Percentiles rank a stretch among this genome's conserved stretches.
phyloP scores from a whole-genome alignment of 1,140 invertebrate species.

The Drosophila sulfurigaster region DNA sequence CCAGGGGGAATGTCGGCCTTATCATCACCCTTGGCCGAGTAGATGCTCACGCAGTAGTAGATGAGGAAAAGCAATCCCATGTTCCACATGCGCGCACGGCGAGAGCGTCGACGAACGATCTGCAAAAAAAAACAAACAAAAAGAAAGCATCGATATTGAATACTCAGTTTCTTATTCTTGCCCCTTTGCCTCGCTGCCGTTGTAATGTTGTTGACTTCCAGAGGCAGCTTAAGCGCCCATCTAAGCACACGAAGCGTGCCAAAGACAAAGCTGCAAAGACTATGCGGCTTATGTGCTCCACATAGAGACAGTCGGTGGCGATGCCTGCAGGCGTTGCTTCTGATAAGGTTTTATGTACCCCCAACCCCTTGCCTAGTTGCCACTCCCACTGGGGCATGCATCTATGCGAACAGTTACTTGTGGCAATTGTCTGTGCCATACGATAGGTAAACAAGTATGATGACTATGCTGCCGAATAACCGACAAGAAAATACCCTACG shows the following conservation, averaged over 20 bases:
- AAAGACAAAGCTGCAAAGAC: conserved; percentile 52
- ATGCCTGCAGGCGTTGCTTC: conserved; percentile 37
- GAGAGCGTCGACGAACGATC: conserved; percentile 72
- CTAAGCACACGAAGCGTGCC: conserved; percentile 46
- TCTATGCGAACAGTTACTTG: conserved; percentile 1
- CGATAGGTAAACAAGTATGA: conserved; percentile 42
- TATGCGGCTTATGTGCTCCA: conserved; percentile 50
- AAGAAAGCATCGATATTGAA: conserved; percentile 7
- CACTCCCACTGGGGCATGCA: not conserved
- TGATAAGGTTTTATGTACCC: conserved; percentile 36
- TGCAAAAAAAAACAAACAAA: conserved; percentile 26
- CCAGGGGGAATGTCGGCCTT: conserved; percentile 47
- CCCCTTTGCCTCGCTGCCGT: not conserved
- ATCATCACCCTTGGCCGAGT: conserved; percentile 72
- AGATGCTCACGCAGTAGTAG: conserved; percentile 79
- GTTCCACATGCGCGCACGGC: conserved; percentile 81
- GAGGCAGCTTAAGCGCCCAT: conserved; percentile 27
- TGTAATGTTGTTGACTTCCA: conserved; percentile 4
- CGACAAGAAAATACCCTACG: not conserved
- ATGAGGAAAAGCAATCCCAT: conserved; percentile 83
- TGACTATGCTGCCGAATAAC: not conserved
- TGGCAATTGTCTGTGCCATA: conserved; percentile 11
- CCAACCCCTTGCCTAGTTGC: not conserved
- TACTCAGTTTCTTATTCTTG: not conserved
- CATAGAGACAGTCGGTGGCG: conserved; percentile 2